phyloP scores from a whole-genome alignment of 2,113 vertebrate genomes.

The Corvus cornix region DNA sequence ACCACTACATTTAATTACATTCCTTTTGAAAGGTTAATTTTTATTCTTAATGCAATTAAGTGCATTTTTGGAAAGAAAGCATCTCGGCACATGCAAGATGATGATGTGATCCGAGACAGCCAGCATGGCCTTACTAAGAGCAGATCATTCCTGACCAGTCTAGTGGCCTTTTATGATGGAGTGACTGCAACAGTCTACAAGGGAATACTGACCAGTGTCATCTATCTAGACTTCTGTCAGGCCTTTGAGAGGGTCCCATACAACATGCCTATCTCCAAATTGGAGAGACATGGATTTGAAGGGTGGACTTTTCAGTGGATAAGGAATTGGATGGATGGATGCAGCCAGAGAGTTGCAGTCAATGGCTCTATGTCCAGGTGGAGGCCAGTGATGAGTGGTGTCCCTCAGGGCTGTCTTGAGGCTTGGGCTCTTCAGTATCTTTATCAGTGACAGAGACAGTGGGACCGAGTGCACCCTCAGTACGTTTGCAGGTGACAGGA shows the following conservation, averaged over 20 bases:
- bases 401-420: not conserved
- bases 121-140: not conserved
- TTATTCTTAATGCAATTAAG: not conserved
- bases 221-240: not conserved
- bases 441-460: not conserved
- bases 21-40: not conserved
- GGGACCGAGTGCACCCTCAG: not conserved
- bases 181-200: not conserved
- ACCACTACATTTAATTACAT: not conserved
- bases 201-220: not conserved
- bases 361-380: accelerated
- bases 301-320: not conserved
- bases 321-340: not conserved
- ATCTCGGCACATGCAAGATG: not conserved
- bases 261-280: not conserved
- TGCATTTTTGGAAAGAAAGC: not conserved
- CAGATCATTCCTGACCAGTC: too few relatives aligned
- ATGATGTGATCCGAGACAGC: accelerated
- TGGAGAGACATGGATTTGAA: not conserved
- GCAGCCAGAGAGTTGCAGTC: not conserved
- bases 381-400: not conserved
- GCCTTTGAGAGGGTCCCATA: not conserved
- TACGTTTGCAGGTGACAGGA: not conserved
- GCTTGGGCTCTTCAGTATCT: not conserved
- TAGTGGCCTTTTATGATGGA: not conserved